Percentiles rank a stretch among this genome's conserved stretches.
These are phyloP conservation scores for Salvelinus fontinalis DNA, from an alignment of 2,113 vertebrate species.

Conservation along the genomic window DNA sequence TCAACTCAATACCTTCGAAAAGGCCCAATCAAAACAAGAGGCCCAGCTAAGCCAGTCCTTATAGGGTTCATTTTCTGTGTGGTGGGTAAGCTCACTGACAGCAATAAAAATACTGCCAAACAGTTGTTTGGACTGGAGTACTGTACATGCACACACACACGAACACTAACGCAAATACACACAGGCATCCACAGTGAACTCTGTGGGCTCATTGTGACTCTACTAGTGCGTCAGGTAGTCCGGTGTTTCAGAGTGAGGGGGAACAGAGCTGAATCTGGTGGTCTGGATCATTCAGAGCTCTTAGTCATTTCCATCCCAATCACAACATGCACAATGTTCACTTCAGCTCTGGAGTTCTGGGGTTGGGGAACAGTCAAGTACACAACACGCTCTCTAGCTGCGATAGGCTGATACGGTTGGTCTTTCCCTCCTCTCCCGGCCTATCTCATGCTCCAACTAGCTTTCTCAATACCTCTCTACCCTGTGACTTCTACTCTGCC, in stretches of 20 bases:
- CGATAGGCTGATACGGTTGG: not conserved
- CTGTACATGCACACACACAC: slow-evolving; percentile 19
- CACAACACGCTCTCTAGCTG: slow-evolving; percentile 3
- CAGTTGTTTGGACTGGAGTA: slow-evolving; percentile 45
- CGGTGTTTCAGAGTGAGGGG: slow-evolving; percentile 35
- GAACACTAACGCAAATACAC: slow-evolving; percentile 10
- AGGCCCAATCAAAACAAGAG: slow-evolving; percentile 47
- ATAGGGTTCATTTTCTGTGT: slow-evolving; percentile 50
- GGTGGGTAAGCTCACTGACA: slow-evolving; percentile 46
- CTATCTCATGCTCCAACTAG: not conserved
- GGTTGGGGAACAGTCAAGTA: slow-evolving; percentile 21
- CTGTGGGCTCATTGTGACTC: slow-evolving; percentile 33
- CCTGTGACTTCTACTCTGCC: not conserved
- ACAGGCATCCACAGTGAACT: slow-evolving; percentile 39
- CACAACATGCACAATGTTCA: slow-evolving; percentile 24
- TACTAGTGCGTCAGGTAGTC: slow-evolving; percentile 14
- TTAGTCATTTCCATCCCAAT: slow-evolving; percentile 32
- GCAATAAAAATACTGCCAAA: slow-evolving; percentile 40
- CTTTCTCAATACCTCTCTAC: not conserved
- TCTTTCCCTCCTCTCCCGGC: not conserved
- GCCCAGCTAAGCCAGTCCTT: slow-evolving; percentile 41
- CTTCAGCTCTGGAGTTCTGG: slow-evolving; percentile 24
- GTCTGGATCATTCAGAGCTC: slow-evolving; percentile 40
- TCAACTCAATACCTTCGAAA: slow-evolving; percentile 32
- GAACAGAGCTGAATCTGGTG: slow-evolving; percentile 51